A percentile compares a stretch with the other conserved stretches of the same genome.
phyloP scores from a whole-genome alignment of 2,888 invertebrate genomes.

The Frankliniella fusca region DNA sequence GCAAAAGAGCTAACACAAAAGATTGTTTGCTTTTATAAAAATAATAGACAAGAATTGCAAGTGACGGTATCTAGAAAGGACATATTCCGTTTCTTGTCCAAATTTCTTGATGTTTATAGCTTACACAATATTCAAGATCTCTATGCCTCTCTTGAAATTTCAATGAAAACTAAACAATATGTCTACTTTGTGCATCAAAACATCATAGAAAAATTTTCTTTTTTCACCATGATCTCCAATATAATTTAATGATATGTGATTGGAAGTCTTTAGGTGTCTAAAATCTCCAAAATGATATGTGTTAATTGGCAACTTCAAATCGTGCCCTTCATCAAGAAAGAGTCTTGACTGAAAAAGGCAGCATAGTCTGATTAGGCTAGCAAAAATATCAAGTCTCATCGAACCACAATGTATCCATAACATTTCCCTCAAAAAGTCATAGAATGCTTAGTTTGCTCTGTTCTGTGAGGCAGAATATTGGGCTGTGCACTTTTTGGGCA shows the following conservation, averaged over 20 bases:
- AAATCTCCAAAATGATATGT: conserved; percentile 4
- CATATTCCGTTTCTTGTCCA: too few species aligned
- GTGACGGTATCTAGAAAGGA: too few species aligned
- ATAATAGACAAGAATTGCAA: too few species aligned
- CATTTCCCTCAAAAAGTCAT: background rate
- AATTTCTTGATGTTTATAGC: too few species aligned
- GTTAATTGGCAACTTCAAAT: background rate
- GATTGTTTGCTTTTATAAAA: background rate
- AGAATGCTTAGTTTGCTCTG: conserved; percentile 3
- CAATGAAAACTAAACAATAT: background rate
- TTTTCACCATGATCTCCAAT: background rate
- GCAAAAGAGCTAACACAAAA: too few species aligned
- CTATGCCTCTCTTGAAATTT: background rate
- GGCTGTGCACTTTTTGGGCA: background rate
- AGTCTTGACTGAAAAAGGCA: background rate
- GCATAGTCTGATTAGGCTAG: background rate
- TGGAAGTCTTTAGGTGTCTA: background rate
- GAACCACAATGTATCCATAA: background rate
- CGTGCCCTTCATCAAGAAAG: background rate
- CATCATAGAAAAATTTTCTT: background rate
- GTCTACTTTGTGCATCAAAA: background rate
- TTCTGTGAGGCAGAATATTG: background rate
- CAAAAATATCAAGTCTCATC: conserved; percentile 20
- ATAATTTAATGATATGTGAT: conserved; percentile 6
- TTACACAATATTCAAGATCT: too few species aligned